These are phyloP conservation scores for Eptesicus fuscus DNA, from an alignment of 2,113 vertebrate species.

Conservation along the genomic window DNA sequence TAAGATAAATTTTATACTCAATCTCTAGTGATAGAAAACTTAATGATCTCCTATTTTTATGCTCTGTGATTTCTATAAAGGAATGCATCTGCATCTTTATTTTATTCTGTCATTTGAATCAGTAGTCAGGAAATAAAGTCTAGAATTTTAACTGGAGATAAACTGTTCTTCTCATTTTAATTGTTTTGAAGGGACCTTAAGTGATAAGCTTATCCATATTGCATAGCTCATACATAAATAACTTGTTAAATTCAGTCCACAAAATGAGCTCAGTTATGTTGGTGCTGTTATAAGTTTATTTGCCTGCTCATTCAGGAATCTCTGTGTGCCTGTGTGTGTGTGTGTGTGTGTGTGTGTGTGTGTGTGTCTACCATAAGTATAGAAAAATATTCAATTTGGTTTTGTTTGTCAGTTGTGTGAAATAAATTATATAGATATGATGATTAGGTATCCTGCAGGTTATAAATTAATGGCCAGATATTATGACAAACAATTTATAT, in stretches of 20 bases:
- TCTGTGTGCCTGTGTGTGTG: not conserved
- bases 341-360: not conserved
- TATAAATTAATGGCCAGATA: not conserved
- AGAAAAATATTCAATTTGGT: not conserved
- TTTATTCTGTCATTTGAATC: conserved; percentile 31
- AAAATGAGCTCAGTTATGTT: conserved; percentile 59
- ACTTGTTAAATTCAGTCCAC: conserved; percentile 42
- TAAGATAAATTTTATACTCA: conserved; percentile 24
- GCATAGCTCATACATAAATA: conserved; percentile 52
- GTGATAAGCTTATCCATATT: conserved; percentile 30
- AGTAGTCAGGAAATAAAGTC: conserved; percentile 26
- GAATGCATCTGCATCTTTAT: conserved; percentile 22
- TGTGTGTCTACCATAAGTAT: not conserved
- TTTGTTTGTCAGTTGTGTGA: not conserved
- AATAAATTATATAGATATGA: not conserved
- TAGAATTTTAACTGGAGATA: conserved; percentile 32
- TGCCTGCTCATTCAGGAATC: not conserved
- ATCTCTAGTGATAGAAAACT: not conserved
- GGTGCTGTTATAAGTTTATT: not conserved
- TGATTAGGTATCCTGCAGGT: not conserved
- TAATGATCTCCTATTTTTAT: conserved; percentile 38
- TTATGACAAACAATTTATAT: not conserved
- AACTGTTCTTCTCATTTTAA: conserved; percentile 17
- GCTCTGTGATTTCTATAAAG: not conserved
- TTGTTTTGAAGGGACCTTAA: conserved; percentile 34